These are phyloP conservation scores for Ptychochromis oligacanthus DNA, from an alignment of 2,113 vertebrate genomes.

Conservation along the genomic window DNA sequence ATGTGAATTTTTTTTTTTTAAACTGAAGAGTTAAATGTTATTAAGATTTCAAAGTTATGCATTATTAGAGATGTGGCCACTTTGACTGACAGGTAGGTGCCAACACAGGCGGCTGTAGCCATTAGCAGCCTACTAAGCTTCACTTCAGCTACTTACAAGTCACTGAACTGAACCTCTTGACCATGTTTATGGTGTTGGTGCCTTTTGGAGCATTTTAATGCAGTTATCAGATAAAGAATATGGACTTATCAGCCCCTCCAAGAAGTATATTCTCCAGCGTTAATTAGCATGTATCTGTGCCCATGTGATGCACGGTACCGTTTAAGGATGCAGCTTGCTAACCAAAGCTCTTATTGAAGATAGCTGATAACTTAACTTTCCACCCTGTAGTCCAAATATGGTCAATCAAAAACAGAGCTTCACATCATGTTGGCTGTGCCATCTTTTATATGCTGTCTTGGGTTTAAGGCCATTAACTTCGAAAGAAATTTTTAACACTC, in stretches of 20 bases:
- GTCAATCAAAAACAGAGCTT: not conserved
- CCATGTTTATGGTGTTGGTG: not conserved
- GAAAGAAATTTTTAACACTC: not conserved
- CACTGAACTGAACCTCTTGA: not conserved
- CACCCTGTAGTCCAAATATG: not conserved
- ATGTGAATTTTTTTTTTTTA: too few relatives aligned
- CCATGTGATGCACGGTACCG: not conserved
- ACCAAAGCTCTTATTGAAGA: not conserved
- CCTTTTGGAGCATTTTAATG: not conserved
- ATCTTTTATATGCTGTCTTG: not conserved
- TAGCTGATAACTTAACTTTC: not conserved
- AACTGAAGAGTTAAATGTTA: not conserved
- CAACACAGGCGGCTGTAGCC: not conserved
- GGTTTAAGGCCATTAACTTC: slow-evolving; percentile 5
- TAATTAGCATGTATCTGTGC: not conserved
- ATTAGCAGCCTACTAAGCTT: too few relatives aligned
- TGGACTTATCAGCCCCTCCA: too few relatives aligned
- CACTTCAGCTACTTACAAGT: not conserved
- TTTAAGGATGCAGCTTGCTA: not conserved
- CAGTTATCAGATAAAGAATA: not conserved
- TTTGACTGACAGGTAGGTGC: not conserved
- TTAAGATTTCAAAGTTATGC: not conserved
- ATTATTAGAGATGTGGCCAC: not conserved
- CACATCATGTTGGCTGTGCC: not conserved
- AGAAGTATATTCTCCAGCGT: not conserved